phyloP scores from a whole-genome alignment of 2,888 invertebrate genomes.

The Molorchus minor region DNA sequence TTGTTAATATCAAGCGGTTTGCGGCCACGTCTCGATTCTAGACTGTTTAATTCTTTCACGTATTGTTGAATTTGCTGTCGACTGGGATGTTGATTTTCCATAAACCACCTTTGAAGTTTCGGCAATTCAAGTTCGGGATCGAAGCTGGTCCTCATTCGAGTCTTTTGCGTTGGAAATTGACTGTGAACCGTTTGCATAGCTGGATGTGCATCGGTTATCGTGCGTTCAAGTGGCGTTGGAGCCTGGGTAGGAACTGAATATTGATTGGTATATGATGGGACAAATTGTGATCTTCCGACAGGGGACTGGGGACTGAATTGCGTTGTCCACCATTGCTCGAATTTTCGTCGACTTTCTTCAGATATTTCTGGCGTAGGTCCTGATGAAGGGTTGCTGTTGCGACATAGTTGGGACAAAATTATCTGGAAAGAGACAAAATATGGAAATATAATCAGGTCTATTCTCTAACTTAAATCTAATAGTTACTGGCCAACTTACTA shows the following conservation, averaged over 20 bases:
- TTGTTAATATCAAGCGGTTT: slow-evolving; percentile 96
- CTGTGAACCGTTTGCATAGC: slow-evolving; percentile 80
- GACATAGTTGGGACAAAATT: slow-evolving; percentile 83
- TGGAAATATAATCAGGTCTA: no score
- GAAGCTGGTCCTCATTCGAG: slow-evolving; percentile 95
- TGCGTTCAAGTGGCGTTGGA: slow-evolving; percentile 62
- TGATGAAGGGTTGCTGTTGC: slow-evolving; percentile 74
- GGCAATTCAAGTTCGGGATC: slow-evolving; percentile 97
- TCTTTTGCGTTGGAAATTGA: slow-evolving; percentile 85
- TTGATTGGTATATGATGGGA: slow-evolving; percentile 64
- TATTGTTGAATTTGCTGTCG: slow-evolving; percentile 96
- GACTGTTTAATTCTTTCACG: slow-evolving; percentile 90
- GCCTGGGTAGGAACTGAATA: slow-evolving; percentile 63
- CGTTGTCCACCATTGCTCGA: slow-evolving; percentile 90
- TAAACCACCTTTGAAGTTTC: slow-evolving; percentile 95
- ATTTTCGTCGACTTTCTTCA: slow-evolving; percentile 86
- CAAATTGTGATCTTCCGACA: slow-evolving; percentile 58
- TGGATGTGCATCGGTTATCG: slow-evolving; percentile 71
- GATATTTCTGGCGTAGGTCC: slow-evolving; percentile 77
- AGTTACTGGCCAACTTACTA: no score
- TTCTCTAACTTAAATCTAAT: no score
- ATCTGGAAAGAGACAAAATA: slow-evolving; percentile 68
- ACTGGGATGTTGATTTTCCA: slow-evolving; percentile 96
- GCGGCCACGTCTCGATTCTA: slow-evolving; percentile 91
- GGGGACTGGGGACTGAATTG: slow-evolving; percentile 72